Evolutionary conservation across 2,113 vertebrate species (phyloP).

Genomic region (Ranitomeya imitator): DNA sequence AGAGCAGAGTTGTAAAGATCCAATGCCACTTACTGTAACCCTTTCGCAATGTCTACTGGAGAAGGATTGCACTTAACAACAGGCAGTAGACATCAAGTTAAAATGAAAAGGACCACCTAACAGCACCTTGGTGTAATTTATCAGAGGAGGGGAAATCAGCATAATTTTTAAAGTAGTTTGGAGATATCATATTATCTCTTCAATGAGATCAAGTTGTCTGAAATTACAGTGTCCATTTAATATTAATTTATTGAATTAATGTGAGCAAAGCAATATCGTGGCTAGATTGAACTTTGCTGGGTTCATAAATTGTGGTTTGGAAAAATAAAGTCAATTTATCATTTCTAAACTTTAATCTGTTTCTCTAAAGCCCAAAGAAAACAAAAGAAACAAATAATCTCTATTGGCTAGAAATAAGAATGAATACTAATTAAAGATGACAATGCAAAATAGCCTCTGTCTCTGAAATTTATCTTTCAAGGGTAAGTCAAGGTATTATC

Average conservation of each 20-base stretch:
- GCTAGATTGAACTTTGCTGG: not conserved
- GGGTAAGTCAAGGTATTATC: constrained; percentile 9
- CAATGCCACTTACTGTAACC: too few species aligned
- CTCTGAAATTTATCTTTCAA: not conserved
- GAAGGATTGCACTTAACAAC: too few species aligned
- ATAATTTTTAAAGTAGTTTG: too few species aligned
- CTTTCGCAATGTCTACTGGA: too few species aligned
- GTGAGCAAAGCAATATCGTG: not conserved
- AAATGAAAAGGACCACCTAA: too few species aligned
- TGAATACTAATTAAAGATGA: not conserved
- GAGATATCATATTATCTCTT: too few species aligned
- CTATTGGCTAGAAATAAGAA: not conserved
- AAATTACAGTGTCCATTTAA: too few species aligned
- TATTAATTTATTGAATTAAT: not conserved
- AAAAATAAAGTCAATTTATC: not conserved
- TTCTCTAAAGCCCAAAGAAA: not conserved
- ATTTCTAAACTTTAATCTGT: not conserved
- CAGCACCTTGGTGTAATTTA: too few species aligned
- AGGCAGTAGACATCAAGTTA: too few species aligned
- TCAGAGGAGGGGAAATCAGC: too few species aligned
- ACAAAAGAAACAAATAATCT: not conserved
- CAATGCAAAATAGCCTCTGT: not conserved
- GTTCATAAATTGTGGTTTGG: not conserved
- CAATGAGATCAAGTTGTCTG: too few species aligned
- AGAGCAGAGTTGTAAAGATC: too few species aligned